These are phyloP conservation scores for Brachypalpus laphriformis DNA, from an alignment of 2,888 invertebrate species.

Conservation along the genomic window DNA sequence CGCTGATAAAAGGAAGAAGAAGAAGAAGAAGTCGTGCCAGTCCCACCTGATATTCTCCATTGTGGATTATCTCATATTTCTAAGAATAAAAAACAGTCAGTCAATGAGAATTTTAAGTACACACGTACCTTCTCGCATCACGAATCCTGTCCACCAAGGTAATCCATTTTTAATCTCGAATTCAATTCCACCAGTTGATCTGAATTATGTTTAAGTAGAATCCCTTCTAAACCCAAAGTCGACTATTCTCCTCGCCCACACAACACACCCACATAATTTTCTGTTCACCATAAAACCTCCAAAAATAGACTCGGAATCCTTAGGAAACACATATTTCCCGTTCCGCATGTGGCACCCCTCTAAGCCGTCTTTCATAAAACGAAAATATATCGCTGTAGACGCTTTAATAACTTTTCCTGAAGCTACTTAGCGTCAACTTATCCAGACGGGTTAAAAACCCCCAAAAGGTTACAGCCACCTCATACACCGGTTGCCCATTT, in stretches of 20 bases:
- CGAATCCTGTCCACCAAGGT: not conserved
- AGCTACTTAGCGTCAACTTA: conserved; percentile 68
- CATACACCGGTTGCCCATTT: not conserved
- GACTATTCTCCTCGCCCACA: not conserved
- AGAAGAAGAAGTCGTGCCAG: too few species aligned
- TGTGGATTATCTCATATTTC: too few species aligned
- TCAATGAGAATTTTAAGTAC: too few species aligned
- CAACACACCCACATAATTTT: conserved; percentile 10
- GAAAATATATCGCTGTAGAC: conserved; percentile 49
- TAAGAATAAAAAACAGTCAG: too few species aligned
- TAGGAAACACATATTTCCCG: conserved; percentile 13
- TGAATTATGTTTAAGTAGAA: not conserved
- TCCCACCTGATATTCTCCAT: too few species aligned
- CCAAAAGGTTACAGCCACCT: conserved; percentile 47
- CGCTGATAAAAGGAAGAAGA: too few species aligned
- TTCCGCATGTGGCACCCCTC: not conserved
- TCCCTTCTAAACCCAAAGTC: not conserved
- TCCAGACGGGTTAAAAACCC: conserved; percentile 65
- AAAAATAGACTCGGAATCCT: not conserved
- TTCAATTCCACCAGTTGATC: conserved; percentile 11
- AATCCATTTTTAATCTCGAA: not conserved
- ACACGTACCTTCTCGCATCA: too few species aligned
- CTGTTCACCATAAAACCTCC: not conserved
- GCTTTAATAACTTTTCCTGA: conserved; percentile 58
- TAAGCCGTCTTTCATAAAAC: conserved; percentile 50